Base-by-base conservation (phyloP, 2,113 vertebrate species). In the Bambusicola thoracicus region DNA sequence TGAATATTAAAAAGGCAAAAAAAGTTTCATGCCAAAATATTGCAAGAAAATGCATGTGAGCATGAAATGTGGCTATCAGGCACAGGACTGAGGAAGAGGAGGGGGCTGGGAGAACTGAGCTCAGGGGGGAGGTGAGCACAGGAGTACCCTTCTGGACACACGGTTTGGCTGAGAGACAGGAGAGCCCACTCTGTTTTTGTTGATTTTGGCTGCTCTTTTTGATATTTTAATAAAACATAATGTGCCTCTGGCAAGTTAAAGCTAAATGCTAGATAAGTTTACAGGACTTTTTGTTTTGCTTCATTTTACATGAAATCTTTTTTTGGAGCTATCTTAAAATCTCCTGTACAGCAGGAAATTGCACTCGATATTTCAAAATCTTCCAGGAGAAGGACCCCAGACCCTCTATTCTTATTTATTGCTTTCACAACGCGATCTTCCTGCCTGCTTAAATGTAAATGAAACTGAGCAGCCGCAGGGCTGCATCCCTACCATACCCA, bases 151-250 rank as follows among this genome's bases (percentile, higher is more conserved):
- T 34, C 30, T 85, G 43, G 30, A 63, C 65, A 44, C 73, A 30
- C 34, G 43, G 20, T 90, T 93, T 92, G 79, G 85, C 85, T 81
- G 58, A 43, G 77, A 66, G 29, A 72, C 68, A 72, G 49, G 69
- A 86, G 62, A 90, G 62, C 88, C 87, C 93, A 70, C 93, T 94
- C 85, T 79, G 7, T 15, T 92, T 93, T 92, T 92, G 73, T 96
- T 94, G 95, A 82, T 70, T 93, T 94, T 94, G 90, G 86, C 94
- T 95, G 32, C 70, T 80, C 73, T 87, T 66, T 81, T 88, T 95
- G 91, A 89, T 95, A 89, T 41, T 96, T 97, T 93, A 97, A 96
- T 97, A 95, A 94, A 96, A 91, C 82, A 56, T 93, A 95, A 59
- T 73, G 80, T 94, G 94, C 95, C 92, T 95, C 69, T 87, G 90